Conservation (phyloP, 2,888 invertebrate species). For the Tubulanus polymorphus region DNA sequence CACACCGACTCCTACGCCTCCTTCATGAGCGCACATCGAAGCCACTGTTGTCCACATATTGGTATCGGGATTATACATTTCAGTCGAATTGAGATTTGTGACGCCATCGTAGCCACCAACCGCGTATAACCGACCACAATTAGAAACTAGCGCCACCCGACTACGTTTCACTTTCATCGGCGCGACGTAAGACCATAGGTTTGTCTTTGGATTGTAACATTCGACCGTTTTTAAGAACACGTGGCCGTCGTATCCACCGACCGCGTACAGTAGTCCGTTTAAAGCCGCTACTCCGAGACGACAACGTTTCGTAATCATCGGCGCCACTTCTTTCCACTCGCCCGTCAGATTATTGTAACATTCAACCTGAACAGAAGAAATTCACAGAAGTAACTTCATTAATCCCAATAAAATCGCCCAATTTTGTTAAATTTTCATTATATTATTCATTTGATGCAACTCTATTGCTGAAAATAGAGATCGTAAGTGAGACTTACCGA, state of each 20-base stretch:
- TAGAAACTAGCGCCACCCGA: constrained; percentile 75
- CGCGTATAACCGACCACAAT: constrained; percentile 71
- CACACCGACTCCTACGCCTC: constrained; percentile 84
- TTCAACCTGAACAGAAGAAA: constrained; percentile 63
- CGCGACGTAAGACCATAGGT: constrained; percentile 73
- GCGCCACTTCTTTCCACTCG: constrained; percentile 69
- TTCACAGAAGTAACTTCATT: neutral
- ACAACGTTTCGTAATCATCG: constrained; percentile 78
- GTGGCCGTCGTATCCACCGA: constrained; percentile 72
- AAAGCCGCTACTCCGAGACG: constrained; percentile 77
- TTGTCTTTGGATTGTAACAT: constrained; percentile 70
- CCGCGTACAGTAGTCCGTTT: constrained; percentile 73
- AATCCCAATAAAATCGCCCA: neutral
- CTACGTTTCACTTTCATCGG: constrained; percentile 80
- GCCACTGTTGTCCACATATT: constrained; percentile 72
- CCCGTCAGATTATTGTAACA: constrained; percentile 71
- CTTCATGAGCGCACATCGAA: constrained; percentile 81
- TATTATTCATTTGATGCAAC: neutral
- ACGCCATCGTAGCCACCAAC: constrained; percentile 73
- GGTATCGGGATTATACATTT: constrained; percentile 71
- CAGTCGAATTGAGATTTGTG: constrained; percentile 76
- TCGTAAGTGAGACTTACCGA: constrained; percentile 58
- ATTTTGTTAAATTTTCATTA: too few relatives aligned
- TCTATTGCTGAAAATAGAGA: neutral
- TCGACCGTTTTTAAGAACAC: constrained; percentile 79